phyloP scores from a whole-genome alignment of 2,797 vertebrate genomes.

The Hydrocynus forskahlii region DNA sequence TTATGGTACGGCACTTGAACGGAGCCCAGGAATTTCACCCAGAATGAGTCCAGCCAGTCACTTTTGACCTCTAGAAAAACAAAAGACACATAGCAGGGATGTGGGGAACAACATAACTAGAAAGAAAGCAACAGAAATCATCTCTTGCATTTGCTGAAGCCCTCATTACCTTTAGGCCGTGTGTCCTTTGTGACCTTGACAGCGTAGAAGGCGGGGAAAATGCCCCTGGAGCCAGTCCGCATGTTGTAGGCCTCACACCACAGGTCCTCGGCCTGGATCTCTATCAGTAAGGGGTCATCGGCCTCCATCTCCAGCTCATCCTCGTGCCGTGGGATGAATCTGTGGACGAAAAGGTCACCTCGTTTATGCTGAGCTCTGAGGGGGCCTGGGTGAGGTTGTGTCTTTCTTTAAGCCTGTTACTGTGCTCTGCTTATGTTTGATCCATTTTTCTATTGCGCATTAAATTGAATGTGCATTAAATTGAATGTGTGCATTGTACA shows the following conservation, averaged over 20 bases:
- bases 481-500: too few species aligned
- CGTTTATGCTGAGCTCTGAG: not conserved
- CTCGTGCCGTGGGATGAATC: constrained; percentile 93
- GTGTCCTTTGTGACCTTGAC: constrained; percentile 79
- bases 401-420: not conserved
- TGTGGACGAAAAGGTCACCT: constrained; percentile 55
- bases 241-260: constrained; percentile 99
- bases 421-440: not conserved
- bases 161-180: constrained; percentile 78
- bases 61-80: constrained; percentile 61
- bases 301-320: constrained; percentile 92
- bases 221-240: constrained; percentile 89
- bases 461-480: not conserved
- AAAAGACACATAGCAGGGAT: not conserved
- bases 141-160: not conserved
- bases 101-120: not conserved
- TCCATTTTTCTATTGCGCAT: too few species aligned
- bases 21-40: constrained; percentile 91
- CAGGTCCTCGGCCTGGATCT: constrained; percentile 90
- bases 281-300: constrained; percentile 90
- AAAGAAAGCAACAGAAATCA: not conserved
- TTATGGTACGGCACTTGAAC: constrained; percentile 95
- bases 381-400: not conserved
- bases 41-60: constrained; percentile 84
- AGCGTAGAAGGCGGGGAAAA: constrained; percentile 94